These are phyloP conservation scores for Ceratina japonica DNA, from an alignment of 1,140 invertebrate genomes.

Conservation along the genomic window DNA sequence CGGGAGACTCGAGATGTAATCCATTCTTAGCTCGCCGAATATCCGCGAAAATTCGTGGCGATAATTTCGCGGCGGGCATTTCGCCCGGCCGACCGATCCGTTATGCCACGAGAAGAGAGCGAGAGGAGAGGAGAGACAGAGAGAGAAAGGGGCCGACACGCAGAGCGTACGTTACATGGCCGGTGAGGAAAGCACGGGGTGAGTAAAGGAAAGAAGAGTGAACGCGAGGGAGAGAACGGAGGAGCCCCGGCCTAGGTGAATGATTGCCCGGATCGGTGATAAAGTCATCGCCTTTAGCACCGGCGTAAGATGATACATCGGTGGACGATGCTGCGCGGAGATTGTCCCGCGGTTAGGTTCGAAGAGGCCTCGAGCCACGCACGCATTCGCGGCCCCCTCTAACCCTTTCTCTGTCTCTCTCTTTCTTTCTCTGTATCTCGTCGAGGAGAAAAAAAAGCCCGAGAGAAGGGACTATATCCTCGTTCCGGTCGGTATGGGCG, in stretches of 20 bases:
- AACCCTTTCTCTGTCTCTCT: background rate
- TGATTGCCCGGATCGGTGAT: slow-evolving; percentile 79
- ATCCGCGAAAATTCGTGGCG: background rate
- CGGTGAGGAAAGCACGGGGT: slow-evolving; percentile 24
- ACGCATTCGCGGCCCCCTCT: slow-evolving; percentile 27
- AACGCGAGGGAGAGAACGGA: slow-evolving; percentile 22
- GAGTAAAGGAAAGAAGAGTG: slow-evolving; percentile 13
- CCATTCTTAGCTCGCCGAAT: too few relatives aligned
- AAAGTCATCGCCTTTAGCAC: slow-evolving; percentile 80
- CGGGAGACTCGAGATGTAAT: background rate
- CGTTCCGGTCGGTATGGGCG: slow-evolving; percentile 58
- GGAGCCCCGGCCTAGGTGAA: slow-evolving; percentile 68
- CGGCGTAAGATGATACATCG: slow-evolving; percentile 80
- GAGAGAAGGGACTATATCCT: slow-evolving; percentile 17
- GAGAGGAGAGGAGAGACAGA: background rate
- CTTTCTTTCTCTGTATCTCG: too few relatives aligned
- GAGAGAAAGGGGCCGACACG: slow-evolving; percentile 18
- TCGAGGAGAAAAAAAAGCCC: background rate
- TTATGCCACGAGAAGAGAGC: slow-evolving; percentile 31
- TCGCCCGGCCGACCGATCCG: slow-evolving; percentile 21
- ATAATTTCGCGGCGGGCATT: too few relatives aligned
- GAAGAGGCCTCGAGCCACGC: slow-evolving; percentile 33
- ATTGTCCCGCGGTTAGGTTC: slow-evolving; percentile 64
- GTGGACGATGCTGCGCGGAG: slow-evolving; percentile 73
- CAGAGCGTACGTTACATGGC: slow-evolving; percentile 48